phyloP scores from a whole-genome alignment of 2,113 vertebrate species.

The Blennius ocellaris region DNA sequence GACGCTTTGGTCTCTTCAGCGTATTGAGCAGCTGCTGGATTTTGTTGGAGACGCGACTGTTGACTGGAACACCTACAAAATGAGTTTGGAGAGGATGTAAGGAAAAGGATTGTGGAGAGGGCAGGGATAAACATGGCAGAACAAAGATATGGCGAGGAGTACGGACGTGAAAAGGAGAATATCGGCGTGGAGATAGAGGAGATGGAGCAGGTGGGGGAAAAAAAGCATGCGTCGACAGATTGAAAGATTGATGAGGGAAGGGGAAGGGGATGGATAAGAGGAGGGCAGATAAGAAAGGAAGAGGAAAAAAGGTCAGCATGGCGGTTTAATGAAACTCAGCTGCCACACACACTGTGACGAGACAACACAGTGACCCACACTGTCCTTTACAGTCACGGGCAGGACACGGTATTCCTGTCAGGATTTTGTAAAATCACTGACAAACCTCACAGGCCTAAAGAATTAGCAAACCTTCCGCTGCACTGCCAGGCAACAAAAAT shows the following conservation, averaged over 20 bases:
- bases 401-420: slow-evolving; percentile 37
- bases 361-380: slow-evolving; percentile 23
- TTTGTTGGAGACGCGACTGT: slow-evolving; percentile 96
- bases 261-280: slow-evolving; percentile 15
- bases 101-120: slow-evolving; percentile 5
- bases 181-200: slow-evolving; percentile 15
- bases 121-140: slow-evolving; percentile 24
- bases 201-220: slow-evolving; percentile 6
- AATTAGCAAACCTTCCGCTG: slow-evolving; percentile 44
- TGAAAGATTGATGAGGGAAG: slow-evolving; percentile 40
- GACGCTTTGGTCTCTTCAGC: slow-evolving; percentile 95
- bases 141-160: slow-evolving; percentile 14
- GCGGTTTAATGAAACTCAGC: slow-evolving; percentile 26
- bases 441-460: slow-evolving; percentile 27
- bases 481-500: slow-evolving; percentile 79
- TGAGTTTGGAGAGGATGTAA: slow-evolving; percentile 46
- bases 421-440: slow-evolving; percentile 18
- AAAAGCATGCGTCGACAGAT: slow-evolving; percentile 29
- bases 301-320: slow-evolving; percentile 50
- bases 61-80: slow-evolving; percentile 92
- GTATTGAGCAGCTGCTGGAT: slow-evolving; percentile 98
- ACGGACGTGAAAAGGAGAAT: slow-evolving; percentile 27
- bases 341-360: slow-evolving; percentile 47
- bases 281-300: slow-evolving; percentile 29
- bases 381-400: slow-evolving; percentile 48